Base-by-base conservation (phyloP, 2,888 invertebrate species). In the Cheilosia urbana region DNA sequence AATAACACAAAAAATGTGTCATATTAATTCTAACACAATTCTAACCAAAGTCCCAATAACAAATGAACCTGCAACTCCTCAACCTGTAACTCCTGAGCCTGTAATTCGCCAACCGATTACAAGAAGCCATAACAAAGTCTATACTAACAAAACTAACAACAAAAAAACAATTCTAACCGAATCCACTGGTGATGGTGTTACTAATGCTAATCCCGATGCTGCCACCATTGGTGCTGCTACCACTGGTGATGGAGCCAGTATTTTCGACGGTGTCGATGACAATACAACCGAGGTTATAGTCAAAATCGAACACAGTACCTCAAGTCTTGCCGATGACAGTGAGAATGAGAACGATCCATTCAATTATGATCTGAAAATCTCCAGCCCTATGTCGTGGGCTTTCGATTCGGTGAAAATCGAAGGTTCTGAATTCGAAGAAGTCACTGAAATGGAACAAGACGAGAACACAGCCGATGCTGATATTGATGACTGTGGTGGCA, bases 361-460 rank as follows among this genome's bases (percentile, higher is more conserved):
- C 57, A 92, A 91, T 81, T 92, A 92, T 80, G 92, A 92, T 88
- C 84, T 92, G 37, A 92, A 92, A 83, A 83, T 92, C 68, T 92
- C 92, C 37, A 92, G 92, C 78, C 92, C 92, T 2, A 87, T 92
- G 88, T 92, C 92, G 17, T 92, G 92, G 92, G 92, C 91, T 15
- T 91, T 91, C 60, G 92, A 92, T 88, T 89, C 91, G 4, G 91
- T 91, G 0, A 91, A 92, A 83, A 91, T 91, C 57, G 91, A 92
- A 87, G 91, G 90, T n/a, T 92, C 91, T 17, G 92, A 91, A 85
- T 91, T 91, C 40, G 92, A 91, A 87, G 91, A 91, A 58, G 88
- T 88, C 42, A 80, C 88, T 27, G 87, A 88, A 19, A 89, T 90
- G 24, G 91, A 90, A 71, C 72, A 89, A 6, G 89, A 90, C 87